Evolutionary conservation across 1,140 invertebrate genomes (phyloP).

Genomic region (Araneus ventricosus): DNA sequence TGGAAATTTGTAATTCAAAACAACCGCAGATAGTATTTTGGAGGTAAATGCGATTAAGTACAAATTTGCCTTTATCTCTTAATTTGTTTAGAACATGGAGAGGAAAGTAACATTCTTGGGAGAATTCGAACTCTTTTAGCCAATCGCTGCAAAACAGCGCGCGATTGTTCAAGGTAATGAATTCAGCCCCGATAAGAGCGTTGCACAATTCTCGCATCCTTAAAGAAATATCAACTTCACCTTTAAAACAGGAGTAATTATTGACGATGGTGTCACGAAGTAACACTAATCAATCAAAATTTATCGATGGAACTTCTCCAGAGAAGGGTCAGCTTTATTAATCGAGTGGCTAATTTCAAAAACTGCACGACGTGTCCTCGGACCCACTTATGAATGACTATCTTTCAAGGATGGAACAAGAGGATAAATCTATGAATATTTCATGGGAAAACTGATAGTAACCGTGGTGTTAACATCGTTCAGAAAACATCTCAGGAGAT

Average conservation of each 20-base stretch:
- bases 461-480: neutral
- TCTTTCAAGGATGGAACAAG: neutral
- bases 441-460: slow-evolving; percentile 4
- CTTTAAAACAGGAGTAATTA: neutral
- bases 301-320: slow-evolving; percentile 34
- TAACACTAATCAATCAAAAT: slow-evolving; percentile 54
- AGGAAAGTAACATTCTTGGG: too few relatives aligned
- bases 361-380: neutral
- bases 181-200: neutral
- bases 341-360: neutral
- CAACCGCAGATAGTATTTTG: neutral
- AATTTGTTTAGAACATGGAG: neutral
- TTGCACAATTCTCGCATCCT: slow-evolving; percentile 19
- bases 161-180: neutral
- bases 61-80: neutral
- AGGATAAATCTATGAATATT: slow-evolving; percentile 10
- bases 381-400: slow-evolving; percentile 10
- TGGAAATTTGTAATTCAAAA: neutral
- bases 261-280: slow-evolving; percentile 20
- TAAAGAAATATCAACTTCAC: neutral
- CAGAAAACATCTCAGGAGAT: neutral
- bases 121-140: neutral
- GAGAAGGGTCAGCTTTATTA: slow-evolving; percentile 23
- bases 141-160: neutral
- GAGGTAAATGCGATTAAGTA: neutral